Base-by-base conservation (phyloP, 23 tunicate species). In the Aplidium turbinatum region DNA sequence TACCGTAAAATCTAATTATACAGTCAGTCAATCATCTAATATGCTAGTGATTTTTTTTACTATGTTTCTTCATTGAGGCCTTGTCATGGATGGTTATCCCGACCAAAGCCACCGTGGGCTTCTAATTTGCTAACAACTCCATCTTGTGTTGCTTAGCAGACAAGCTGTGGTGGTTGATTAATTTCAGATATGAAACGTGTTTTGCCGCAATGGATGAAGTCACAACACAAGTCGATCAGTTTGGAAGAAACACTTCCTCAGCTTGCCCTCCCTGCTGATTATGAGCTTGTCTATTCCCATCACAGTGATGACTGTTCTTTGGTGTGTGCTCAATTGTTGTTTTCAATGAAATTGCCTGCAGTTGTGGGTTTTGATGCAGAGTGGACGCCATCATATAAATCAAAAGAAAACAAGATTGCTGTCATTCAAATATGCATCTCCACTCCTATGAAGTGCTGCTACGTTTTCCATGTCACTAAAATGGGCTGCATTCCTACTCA, bases 311-410 rank as follows among this genome's bases (percentile, higher is more conserved):
- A 70, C 26, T 70, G 76, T 47, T 70, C 58, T 5, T 4, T 70
- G 47, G 2, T 47, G 9, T 70, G 76, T 27, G 21, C 76, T 23
- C 38, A 70, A 70, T 16, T 70, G 6, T 9, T 13, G 3, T 22
- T 4, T 11, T 3, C 38, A 1, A 21, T 47, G 24, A 55, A 18
- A 55, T 22, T 13, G 20, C 76, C 76, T 4, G 38, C 58, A 30
- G 76, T 70, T 3, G 26, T 70, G 29, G 76, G 76, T 4, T 70
- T 70, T 70, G 76, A 70, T 48, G 47, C 26, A 25, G 76, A 70
- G 23, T 70, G 76, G 76, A 7, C 31, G 3, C 76, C 76, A 70
- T 47, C 58, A 21, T 9, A 24, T 3, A 70, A 47, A 70, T 4
- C 7, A 21, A 27, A 2, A 3, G 58, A 47, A 25, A 70, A 70